Base-by-base conservation (phyloP, 2,888 invertebrate genomes). In the Diaperis boleti region DNA sequence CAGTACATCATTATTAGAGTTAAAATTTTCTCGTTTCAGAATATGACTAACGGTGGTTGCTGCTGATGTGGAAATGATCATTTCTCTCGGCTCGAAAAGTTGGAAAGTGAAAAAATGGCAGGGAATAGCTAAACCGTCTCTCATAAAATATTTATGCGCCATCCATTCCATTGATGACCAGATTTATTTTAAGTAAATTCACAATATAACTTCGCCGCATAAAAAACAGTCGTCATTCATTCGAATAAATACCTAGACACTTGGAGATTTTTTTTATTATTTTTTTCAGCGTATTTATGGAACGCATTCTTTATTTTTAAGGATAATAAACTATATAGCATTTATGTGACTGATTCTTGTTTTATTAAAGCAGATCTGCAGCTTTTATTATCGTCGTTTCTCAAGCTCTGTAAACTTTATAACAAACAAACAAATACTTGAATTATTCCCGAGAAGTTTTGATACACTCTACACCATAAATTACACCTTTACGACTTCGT, bases 161-260 rank as follows among this genome's bases (percentile, higher is more conserved):
- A 75, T 76, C 74, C 74, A 74, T 77, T 76, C 72, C 74, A 76
- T 76, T 74, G 75, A 72, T 73, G 74, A 74, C 73, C 72, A 78
- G 78, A 78, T 78, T 76, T 78, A 78, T 76, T 74, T 74, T 73
- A 72, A 74, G 72, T 69, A 64, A 64, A 64, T 64, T 64, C 62
- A 45, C 60, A 44, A 35, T 59, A 55, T 56, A 60, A 64, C 56
- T 60, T 64, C 47, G 18, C 69, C 65, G 71, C 75, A 77, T 76
- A 78, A 76, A 78, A 77, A 76, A 66, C 61, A 72, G 75, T 74
- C 75, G 76, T 75, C 74, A 72, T 73, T 75, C 76, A 75, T 75
- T 76, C 77, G 77, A 70, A 75, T 77, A 78, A 77, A 78, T 78
- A 78, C 77, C 73, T 74, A 76, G 71, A 68, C 75, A 75, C 74